These are phyloP conservation scores for Crossaster papposus DNA, from an alignment of 53 echinoderm and acorn worm species.

Conservation along the genomic window DNA sequence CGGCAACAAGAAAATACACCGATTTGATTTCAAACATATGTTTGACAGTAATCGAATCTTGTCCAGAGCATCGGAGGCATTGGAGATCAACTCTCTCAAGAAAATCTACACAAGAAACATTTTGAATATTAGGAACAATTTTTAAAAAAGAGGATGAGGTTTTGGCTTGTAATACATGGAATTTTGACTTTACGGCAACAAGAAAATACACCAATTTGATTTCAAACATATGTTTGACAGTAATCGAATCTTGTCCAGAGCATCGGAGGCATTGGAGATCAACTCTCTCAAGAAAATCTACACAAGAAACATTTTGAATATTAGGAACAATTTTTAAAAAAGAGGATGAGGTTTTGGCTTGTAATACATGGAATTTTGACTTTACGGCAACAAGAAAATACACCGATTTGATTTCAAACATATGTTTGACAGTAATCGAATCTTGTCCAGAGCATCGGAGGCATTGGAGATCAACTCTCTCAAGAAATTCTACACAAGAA, in stretches of 20 bases:
- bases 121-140: neutral
- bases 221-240: no score
- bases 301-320: constrained; percentile 17
- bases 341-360: no score
- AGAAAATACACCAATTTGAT: no score
- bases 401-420: no score
- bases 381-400: no score
- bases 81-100: constrained; percentile 98
- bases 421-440: constrained; percentile 80
- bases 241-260: constrained; percentile 42
- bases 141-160: no score
- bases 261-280: constrained; percentile 95
- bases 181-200: no score
- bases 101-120: constrained; percentile 81
- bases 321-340: no score
- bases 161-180: no score
- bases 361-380: no score
- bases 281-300: constrained; percentile 99
- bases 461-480: constrained; percentile 99
- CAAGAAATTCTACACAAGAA: constrained; percentile 87
- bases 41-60: constrained; percentile 93
- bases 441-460: constrained; percentile 46
- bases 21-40: no score
- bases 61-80: constrained; percentile 98
- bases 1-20: no score